These are phyloP conservation scores for Lordiphosa collinella DNA, from an alignment of 1,140 invertebrate species.

Conservation along the genomic window DNA sequence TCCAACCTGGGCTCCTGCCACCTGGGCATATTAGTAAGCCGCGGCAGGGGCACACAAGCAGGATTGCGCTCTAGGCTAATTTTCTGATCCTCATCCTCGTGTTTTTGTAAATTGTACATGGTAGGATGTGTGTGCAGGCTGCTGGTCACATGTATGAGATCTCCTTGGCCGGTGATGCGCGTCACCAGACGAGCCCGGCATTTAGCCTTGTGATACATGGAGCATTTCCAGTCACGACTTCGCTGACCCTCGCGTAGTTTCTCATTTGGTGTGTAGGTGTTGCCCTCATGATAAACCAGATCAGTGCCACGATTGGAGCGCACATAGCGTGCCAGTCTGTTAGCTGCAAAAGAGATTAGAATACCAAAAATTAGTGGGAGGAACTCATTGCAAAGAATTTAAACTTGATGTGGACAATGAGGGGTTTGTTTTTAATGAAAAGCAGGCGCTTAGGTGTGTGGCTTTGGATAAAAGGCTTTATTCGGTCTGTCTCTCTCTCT, in stretches of 20 bases:
- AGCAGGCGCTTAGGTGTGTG: conserved; percentile 36
- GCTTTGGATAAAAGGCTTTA: conserved; percentile 32
- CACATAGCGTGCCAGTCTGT: conserved; percentile 55
- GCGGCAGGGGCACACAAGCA: background rate
- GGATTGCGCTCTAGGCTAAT: conserved; percentile 41
- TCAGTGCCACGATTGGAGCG: conserved; percentile 70
- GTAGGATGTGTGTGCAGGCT: conserved; percentile 46
- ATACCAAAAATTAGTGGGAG: background rate
- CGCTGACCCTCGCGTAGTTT: conserved; percentile 57
- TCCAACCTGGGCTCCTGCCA: conserved; percentile 1
- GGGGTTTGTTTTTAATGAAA: conserved; percentile 47
- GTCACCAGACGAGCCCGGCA: conserved; percentile 71
- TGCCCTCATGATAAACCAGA: conserved; percentile 63
- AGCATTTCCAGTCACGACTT: conserved; percentile 76
- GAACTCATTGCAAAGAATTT: conserved; percentile 11
- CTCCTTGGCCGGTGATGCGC: conserved; percentile 30
- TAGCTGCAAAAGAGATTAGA: conserved; percentile 6
- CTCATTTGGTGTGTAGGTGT: conserved; percentile 78
- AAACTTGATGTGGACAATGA: conserved; percentile 2
- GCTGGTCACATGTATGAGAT: conserved; percentile 66
- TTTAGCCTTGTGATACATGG: conserved; percentile 78
- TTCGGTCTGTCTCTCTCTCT: conserved; percentile 10
- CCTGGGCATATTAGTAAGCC: no score
- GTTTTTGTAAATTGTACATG: conserved; percentile 34
- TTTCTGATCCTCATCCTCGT: conserved; percentile 12